Conservation (phyloP, 2,113 vertebrate species). For the Plectropomus leopardus region DNA sequence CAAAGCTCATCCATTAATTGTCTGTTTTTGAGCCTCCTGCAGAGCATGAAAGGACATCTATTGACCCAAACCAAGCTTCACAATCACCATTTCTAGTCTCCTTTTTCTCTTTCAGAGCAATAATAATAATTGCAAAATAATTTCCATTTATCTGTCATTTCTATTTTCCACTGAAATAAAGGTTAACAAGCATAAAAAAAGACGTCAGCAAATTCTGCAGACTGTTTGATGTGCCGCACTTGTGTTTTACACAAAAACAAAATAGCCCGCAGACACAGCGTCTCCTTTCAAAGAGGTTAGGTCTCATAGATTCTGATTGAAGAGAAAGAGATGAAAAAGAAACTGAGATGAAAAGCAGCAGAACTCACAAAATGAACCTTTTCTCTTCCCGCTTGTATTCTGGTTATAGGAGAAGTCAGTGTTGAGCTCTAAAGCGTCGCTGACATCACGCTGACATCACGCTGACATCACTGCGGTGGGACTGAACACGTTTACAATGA, state of each 20-base stretch:
- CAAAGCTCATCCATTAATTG: constrained; percentile 9
- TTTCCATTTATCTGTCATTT: neutral
- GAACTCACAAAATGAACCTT: neutral
- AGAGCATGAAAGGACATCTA: neutral
- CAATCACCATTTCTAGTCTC: neutral
- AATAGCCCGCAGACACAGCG: neutral
- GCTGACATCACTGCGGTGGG: too few species aligned
- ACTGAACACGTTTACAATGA: too few species aligned
- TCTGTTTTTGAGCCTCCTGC: neutral
- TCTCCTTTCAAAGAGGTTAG: neutral
- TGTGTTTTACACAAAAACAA: neutral
- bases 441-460: too few species aligned
- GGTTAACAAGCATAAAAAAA: neutral
- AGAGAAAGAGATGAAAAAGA: constrained; percentile 2
- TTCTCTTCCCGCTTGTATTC: neutral
- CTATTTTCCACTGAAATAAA: neutral
- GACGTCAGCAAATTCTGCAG: neutral
- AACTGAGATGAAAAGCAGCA: neutral
- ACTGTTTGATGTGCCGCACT: neutral
- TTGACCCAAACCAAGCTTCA: neutral
- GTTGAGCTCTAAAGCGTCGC: too few species aligned
- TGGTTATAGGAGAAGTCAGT: neutral
- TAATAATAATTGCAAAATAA: neutral
- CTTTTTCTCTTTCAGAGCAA: neutral
- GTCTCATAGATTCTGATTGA: neutral